Percentiles rank a stretch among this genome's conserved stretches.
These are phyloP conservation scores for Microctonus brassicae DNA, from an alignment of 2,888 invertebrate species.

Conservation along the genomic window DNA sequence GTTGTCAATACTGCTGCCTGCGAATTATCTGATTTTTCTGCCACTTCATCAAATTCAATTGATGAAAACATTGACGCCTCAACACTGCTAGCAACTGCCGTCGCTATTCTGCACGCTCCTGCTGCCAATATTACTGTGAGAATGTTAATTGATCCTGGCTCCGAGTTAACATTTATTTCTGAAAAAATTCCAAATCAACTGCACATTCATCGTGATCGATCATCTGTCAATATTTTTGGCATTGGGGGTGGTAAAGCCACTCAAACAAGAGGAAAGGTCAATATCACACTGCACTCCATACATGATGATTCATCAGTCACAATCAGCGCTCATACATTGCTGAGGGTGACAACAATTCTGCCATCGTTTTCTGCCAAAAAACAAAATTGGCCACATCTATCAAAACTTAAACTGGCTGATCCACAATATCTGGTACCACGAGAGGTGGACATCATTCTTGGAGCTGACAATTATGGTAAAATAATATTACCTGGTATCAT, in stretches of 20 bases:
- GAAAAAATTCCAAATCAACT: neutral
- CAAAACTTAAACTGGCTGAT: neutral
- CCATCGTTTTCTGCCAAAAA: neutral
- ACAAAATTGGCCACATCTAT: neutral
- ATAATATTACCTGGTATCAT: neutral
- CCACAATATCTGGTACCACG: neutral
- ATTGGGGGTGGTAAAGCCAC: no score
- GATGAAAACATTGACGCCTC: neutral
- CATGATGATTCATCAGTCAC: no score
- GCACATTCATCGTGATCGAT: neutral
- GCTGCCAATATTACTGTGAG: neutral
- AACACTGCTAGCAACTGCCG: neutral
- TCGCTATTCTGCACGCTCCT: neutral
- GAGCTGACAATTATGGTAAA: neutral
- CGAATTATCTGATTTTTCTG: no score
- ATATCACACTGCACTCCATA: neutral
- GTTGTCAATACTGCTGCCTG: neutral
- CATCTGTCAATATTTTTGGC: neutral
- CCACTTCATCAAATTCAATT: neutral
- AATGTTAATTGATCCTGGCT: neutral
- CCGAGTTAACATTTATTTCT: neutral
- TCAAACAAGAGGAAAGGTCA: neutral
- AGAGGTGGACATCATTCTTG: conserved; percentile 2
- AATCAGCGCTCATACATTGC: neutral
- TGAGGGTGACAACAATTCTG: neutral